Percentiles rank a stretch among this genome's conserved stretches.
These are phyloP conservation scores for Oplegnathus fasciatus DNA, from an alignment of 2,113 vertebrate species.

Conservation along the genomic window DNA sequence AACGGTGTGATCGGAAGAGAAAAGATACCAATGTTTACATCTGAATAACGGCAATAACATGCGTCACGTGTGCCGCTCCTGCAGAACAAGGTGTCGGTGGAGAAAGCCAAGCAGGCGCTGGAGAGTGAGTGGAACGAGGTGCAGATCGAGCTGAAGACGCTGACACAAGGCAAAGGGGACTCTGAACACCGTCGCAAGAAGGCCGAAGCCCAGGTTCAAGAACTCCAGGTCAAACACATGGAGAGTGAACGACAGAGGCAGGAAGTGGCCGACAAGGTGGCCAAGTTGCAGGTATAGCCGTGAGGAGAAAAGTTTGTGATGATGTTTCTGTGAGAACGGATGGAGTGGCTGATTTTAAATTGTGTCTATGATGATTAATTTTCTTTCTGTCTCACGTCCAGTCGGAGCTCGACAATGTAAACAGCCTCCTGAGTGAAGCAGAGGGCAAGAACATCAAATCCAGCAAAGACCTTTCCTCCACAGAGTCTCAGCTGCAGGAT, in stretches of 20 bases:
- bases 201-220: constrained; percentile 92
- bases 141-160: constrained; percentile 91
- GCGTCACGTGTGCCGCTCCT: neutral
- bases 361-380: neutral
- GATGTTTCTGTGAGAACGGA: neutral
- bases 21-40: neutral
- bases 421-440: constrained; percentile 87
- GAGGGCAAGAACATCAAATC: constrained; percentile 94
- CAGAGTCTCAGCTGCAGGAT: constrained; percentile 96
- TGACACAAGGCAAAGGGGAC: constrained; percentile 90
- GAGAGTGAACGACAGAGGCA: constrained; percentile 90
- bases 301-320: neutral
- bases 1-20: neutral
- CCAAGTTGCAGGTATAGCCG: constrained; percentile 91
- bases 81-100: constrained; percentile 94
- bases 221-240: constrained; percentile 91
- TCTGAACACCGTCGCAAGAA: constrained; percentile 96
- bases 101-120: constrained; percentile 94
- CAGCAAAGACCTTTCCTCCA: constrained; percentile 90
- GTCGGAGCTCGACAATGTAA: constrained; percentile 91
- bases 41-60: neutral
- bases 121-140: constrained; percentile 93
- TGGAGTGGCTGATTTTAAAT: neutral
- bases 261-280: constrained; percentile 88
- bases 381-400: constrained; percentile 62